Evolutionary conservation across 2,888 invertebrate species (phyloP).

Genomic region (Drosophila pseudotalamancana): DNA sequence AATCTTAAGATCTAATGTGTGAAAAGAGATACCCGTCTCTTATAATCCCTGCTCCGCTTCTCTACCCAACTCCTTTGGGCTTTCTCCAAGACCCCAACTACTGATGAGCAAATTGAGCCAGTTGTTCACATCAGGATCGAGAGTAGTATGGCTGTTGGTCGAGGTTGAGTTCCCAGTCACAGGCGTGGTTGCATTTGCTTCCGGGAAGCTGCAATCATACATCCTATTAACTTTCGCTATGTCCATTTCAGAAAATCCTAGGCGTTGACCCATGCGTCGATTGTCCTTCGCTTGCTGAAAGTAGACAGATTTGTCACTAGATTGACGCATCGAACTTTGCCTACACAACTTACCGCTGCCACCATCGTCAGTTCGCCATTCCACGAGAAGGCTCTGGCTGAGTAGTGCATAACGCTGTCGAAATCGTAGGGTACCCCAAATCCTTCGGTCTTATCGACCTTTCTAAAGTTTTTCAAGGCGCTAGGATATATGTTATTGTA

Average conservation of each 20-base stretch:
- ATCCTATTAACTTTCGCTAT: slow-evolving; percentile 90
- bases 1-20: neutral
- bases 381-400: slow-evolving; percentile 89
- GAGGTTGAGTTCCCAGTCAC: neutral
- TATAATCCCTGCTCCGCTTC: neutral
- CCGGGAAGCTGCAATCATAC: slow-evolving; percentile 87
- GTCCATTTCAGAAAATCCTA: slow-evolving; percentile 89
- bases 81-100: neutral
- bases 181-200: neutral
- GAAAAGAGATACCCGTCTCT: neutral
- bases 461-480: slow-evolving; percentile 89
- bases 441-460: slow-evolving; percentile 86
- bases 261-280: slow-evolving; percentile 88
- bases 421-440: slow-evolving; percentile 91
- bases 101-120: neutral
- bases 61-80: neutral
- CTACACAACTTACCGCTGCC: slow-evolving; percentile 16
- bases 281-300: slow-evolving; percentile 77
- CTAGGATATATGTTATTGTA: slow-evolving; percentile 89
- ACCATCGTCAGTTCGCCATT: slow-evolving; percentile 85
- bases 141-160: neutral
- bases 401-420: slow-evolving; percentile 93
- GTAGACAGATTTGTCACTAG: too few relatives aligned
- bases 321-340: neutral
- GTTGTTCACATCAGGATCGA: neutral